Evolutionary conservation across 2,888 invertebrate genomes (phyloP).

Genomic region (Andricus curvator): DNA sequence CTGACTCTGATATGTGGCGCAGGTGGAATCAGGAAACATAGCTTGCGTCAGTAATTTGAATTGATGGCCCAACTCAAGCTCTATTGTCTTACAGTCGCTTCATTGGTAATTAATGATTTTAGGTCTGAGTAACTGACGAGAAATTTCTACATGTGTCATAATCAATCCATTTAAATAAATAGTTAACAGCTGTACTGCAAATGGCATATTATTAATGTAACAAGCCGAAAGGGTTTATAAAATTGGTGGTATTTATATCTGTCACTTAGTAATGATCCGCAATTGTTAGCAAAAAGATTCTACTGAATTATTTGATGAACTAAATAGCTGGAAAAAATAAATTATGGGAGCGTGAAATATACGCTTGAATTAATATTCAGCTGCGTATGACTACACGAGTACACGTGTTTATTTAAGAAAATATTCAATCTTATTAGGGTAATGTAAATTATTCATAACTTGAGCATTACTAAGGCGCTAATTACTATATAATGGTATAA

Average conservation of each 20-base stretch:
- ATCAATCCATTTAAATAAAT: background rate
- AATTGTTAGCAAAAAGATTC: background rate
- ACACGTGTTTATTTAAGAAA: background rate
- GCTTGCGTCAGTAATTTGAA: slow-evolving; percentile 10
- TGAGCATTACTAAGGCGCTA: no score
- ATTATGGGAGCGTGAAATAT: background rate
- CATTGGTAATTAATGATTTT: slow-evolving; percentile 12
- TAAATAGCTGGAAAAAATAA: background rate
- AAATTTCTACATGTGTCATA: background rate
- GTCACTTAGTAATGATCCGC: background rate
- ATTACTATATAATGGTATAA: no score
- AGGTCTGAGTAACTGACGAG: background rate
- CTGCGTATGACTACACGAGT: background rate
- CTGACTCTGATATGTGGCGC: background rate
- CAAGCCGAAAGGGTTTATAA: background rate
- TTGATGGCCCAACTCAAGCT: slow-evolving; percentile 12
- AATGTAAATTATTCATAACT: no score
- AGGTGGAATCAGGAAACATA: slow-evolving; percentile 16
- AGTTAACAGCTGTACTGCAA: background rate
- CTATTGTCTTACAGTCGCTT: slow-evolving; percentile 11
- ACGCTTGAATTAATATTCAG: background rate
- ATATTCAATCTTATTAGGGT: background rate
- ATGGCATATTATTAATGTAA: background rate
- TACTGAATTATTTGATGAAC: background rate
- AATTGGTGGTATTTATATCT: background rate